Evolutionary conservation across 64 coral and sea anemone genomes (phyloP), one percentile per base, ranked within the genome.

Genomic region (Pachyseris speciosa): DNA sequence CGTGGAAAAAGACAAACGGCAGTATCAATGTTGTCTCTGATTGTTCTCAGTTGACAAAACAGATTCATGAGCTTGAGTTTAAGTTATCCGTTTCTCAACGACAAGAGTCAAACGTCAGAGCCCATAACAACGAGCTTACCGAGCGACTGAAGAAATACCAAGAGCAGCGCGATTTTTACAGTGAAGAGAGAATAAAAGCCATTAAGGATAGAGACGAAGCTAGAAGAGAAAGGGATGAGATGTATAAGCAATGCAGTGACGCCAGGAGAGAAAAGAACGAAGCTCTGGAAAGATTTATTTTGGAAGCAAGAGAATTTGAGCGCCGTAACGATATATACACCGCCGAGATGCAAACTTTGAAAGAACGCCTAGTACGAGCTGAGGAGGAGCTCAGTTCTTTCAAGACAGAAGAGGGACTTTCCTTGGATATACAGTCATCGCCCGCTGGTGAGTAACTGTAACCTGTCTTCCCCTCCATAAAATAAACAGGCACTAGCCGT

Each of bases 291-390:
- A 71, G 48, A 74, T 90, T 81, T 15, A 64, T 78, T 50, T 37
- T 92, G 83, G 88, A 96, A 32, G 73, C 89, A 0, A 92, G 88
- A 28, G 83, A 96, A 38, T 96, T 92, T 88, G 84, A 96, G 72
- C 65, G 36, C 27, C 52, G 81, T 16, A 87, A 93, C 78, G 90
- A 96, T 39, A 74, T 76, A 37, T 59, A 78, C 4, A 55, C 75
- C 37, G 76, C 74, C 17, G 94, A 96, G 61, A 74, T 89, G 27
- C 88, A 49, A 20, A 39, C 32, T 20, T 34, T 96, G 72, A 86
- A 69, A 55, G 86, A 69, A 61, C 60, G 79, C 44, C 69, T 93
- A 4, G 36, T 55, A 20, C 83, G 53, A 65, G 74, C 58, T 1
- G 72, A 90, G 20, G 72, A 49, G 0, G 55, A 80, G 16, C 33